Conservation (phyloP, 1,140 invertebrate species). For the Halotydeus destructor region DNA sequence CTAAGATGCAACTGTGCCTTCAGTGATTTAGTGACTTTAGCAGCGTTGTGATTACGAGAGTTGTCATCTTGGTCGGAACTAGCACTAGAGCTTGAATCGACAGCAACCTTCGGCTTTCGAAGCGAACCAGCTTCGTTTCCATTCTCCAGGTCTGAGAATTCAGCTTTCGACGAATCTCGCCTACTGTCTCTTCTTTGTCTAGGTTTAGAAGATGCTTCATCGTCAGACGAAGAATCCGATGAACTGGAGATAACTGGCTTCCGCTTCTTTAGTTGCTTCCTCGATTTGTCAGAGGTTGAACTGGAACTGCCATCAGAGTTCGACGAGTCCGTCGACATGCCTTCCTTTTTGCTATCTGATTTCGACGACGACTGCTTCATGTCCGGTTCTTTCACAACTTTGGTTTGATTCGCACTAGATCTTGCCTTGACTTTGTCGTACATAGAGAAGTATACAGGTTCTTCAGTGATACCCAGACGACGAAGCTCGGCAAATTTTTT, state of each 20-base stretch:
- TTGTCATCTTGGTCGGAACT: too few relatives aligned
- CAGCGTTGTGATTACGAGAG: too few relatives aligned
- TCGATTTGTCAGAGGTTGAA: constrained; percentile 14
- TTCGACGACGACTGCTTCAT: constrained; percentile 45
- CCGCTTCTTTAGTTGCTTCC: too few relatives aligned
- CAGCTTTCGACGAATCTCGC: too few relatives aligned
- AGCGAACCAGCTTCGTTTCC: too few relatives aligned
- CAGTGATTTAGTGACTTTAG: too few relatives aligned
- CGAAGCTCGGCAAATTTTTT: not conserved
- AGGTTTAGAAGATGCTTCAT: constrained; percentile 2
- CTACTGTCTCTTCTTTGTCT: not conserved
- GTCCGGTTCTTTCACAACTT: constrained; percentile 56
- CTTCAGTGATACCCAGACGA: constrained; percentile 31
- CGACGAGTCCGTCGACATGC: constrained; percentile 6
- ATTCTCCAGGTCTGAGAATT: too few relatives aligned
- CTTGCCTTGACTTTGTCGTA: constrained; percentile 93
- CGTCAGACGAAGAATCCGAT: constrained; percentile 5
- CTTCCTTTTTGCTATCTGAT: constrained; percentile 16
- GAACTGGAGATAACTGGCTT: constrained; percentile 17
- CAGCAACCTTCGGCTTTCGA: too few relatives aligned
- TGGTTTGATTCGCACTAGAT: constrained; percentile 44
- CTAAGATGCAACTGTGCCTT: too few relatives aligned
- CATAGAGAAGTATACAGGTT: constrained; percentile 83
- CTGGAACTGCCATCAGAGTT: constrained; percentile 8
- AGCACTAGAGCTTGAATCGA: too few relatives aligned